These are phyloP conservation scores for Caretta caretta DNA, from an alignment of 2,113 vertebrate species.

Conservation along the genomic window DNA sequence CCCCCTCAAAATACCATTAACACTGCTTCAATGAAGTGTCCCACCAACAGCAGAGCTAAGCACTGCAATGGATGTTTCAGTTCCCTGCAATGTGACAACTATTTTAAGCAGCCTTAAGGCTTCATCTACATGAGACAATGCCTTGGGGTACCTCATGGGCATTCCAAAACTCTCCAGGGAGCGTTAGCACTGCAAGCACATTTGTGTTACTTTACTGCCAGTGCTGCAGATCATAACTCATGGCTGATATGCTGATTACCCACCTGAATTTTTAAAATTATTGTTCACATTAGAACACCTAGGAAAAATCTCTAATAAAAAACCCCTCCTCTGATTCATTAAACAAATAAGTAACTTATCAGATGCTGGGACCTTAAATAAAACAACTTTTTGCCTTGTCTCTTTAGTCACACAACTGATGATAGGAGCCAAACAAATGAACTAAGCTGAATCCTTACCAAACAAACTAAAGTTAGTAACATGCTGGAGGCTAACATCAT, in stretches of 20 bases:
- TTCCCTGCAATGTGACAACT: neutral
- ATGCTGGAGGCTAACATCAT: slow-evolving; percentile 71
- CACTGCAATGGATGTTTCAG: neutral
- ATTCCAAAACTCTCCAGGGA: slow-evolving; percentile 13
- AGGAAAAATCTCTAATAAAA: slow-evolving; percentile 18
- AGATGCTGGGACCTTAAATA: slow-evolving; percentile 60
- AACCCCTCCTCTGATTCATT: slow-evolving; percentile 33
- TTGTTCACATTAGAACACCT: neutral
- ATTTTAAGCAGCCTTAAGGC: neutral
- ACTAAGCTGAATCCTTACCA: slow-evolving; percentile 60
- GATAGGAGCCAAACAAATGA: slow-evolving; percentile 53
- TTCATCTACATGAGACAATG: neutral
- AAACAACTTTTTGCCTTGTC: slow-evolving; percentile 17
- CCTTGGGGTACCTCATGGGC: neutral
- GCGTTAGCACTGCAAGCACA: neutral
- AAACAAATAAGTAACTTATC: slow-evolving; percentile 61
- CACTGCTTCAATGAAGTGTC: slow-evolving; percentile 37
- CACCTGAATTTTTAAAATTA: slow-evolving; percentile 20
- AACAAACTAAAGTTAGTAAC: slow-evolving; percentile 73
- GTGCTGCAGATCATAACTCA: neutral
- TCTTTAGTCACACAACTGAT: slow-evolving; percentile 41
- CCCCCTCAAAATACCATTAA: slow-evolving; percentile 12
- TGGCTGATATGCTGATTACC: slow-evolving; percentile 7
- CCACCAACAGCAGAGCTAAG: slow-evolving; percentile 1
- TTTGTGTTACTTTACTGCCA: neutral